Base-by-base conservation (phyloP, 2,113 vertebrate genomes). In the Grammomys dolichurus region DNA sequence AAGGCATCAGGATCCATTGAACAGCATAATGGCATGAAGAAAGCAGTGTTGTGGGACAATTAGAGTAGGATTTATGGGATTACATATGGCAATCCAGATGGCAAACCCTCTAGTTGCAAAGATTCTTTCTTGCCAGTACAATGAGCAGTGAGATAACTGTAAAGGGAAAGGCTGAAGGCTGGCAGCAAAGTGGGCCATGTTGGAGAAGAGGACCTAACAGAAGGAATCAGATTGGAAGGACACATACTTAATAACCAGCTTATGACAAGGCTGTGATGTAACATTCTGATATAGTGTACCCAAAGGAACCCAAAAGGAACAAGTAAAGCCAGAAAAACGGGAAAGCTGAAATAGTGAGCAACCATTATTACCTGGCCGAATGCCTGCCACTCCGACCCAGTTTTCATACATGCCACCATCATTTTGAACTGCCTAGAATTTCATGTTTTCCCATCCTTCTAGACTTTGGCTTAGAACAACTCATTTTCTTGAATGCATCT, bases 1-100 rank as follows among this genome's bases (percentile, higher is more conserved):
- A 28, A 93, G 28, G 48, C 78, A 84, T 72, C 19, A 94, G 84
- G 70, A 91, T 72, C 84, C 36, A 69, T 0, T 65, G 93, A 92
- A 58, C n/a, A 89, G 43, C 56, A 22, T 78, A 82, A 31, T 20
- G 54, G 90, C 90, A 94, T 13, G 69, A 77, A 40, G 75, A 93
- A 95, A 90, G 65, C 87, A 85, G 75, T 76, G 63, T 76, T 91
- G 69, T 96, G 87, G 93, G 92, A 84, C 96, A 96, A 96, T 96
- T 65, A 96, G 87, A 67, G 70, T 51, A 80, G 56, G 58, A 95
- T 94, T 94, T 93, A 90, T 80, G 28, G 36, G 67, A 96, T 96
- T 96, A 33, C 87, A 87, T 89, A 97, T 91, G 93, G 82, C 63
- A 84, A 72, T 80, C 97, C 91, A 96, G 84, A 96, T 97, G 95